Conservation (phyloP, 2,113 vertebrate genomes). For the Lichenostomus cassidix region DNA sequence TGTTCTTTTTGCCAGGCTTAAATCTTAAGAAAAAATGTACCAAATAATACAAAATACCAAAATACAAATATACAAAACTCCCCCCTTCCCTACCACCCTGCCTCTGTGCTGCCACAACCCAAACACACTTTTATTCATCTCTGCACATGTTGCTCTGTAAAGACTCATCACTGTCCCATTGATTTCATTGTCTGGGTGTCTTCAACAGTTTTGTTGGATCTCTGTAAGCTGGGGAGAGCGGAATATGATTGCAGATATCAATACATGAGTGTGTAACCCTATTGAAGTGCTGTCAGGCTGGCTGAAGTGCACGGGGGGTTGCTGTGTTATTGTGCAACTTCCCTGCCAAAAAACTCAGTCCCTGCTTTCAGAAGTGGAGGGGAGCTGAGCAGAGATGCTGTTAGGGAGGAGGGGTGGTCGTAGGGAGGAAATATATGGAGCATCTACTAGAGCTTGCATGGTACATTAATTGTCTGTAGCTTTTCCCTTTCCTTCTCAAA, state of each 20-base stretch:
- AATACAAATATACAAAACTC: rapidly evolving
- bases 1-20: not conserved
- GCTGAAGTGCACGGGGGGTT: rapidly evolving
- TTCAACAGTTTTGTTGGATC: not conserved
- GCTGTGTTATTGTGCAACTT: not conserved
- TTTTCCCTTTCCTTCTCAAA: constrained; percentile 58
- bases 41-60: not conserved
- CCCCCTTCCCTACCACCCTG: not conserved
- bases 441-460: constrained; percentile 11
- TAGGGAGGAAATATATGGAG: constrained; percentile 14
- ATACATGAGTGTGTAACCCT: rapidly evolving
- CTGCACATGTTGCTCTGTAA: not conserved
- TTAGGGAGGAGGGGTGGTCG: not conserved
- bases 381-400: not conserved
- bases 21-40: not conserved
- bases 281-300: not conserved
- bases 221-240: not conserved
- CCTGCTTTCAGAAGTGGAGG: not conserved
- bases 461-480: constrained; percentile 41
- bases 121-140: not conserved
- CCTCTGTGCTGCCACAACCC: rapidly evolving
- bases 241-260: not conserved
- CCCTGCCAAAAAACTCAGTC: not conserved
- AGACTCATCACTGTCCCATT: not conserved
- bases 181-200: constrained; percentile 4